Conservation (phyloP, 2,113 vertebrate genomes). For the Calyptommatus sinebrachiatus region DNA sequence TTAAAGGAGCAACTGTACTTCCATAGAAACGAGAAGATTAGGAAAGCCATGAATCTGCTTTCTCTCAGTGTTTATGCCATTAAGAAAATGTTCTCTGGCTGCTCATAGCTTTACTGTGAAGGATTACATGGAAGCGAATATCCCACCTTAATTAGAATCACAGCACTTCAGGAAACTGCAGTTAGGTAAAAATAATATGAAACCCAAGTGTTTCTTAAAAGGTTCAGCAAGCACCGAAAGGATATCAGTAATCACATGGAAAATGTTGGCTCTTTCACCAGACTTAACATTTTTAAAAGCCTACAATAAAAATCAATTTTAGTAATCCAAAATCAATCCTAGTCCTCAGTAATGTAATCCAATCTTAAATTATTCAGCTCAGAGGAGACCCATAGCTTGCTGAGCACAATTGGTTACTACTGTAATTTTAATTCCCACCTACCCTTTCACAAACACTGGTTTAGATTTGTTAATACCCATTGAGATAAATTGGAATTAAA, state of each 20-base stretch:
- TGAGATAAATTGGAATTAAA: background rate
- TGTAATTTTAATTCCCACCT: background rate
- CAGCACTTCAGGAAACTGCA: background rate
- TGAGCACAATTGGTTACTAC: background rate
- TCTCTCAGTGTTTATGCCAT: background rate
- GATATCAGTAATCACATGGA: background rate
- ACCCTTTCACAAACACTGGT: background rate
- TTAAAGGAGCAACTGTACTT: background rate
- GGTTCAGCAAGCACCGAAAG: conserved; percentile 9
- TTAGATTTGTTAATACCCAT: background rate
- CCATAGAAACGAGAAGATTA: background rate
- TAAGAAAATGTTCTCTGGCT: conserved; percentile 10
- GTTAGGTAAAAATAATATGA: conserved; percentile 20
- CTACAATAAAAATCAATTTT: background rate
- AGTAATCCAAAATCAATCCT: conserved; percentile 6
- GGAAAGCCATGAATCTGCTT: background rate
- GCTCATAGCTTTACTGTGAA: background rate
- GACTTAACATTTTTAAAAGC: background rate
- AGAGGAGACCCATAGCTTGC: background rate
- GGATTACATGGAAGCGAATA: conserved; percentile 12
- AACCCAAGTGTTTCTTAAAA: conserved; percentile 12
- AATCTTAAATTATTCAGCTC: conserved; percentile 7
- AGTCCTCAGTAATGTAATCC: conserved; percentile 1
- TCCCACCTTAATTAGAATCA: conserved; percentile 28
- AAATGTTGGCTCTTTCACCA: background rate